Conservation (phyloP, 2,888 invertebrate genomes). For the Magallana nippona region DNA sequence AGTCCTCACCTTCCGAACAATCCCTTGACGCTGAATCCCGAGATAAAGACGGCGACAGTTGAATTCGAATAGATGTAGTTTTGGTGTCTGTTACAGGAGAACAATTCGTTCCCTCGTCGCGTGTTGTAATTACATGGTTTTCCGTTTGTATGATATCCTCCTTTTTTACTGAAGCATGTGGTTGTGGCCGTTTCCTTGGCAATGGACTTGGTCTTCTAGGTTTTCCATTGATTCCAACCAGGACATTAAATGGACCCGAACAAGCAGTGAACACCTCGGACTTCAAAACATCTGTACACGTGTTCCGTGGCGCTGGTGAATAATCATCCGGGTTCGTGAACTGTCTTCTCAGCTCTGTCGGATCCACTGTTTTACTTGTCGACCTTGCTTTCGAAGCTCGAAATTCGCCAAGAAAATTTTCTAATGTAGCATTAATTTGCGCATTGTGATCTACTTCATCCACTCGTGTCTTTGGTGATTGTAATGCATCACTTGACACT, state of each 20-base stretch:
- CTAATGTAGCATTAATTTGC: slow-evolving; percentile 49
- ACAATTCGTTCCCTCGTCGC: neutral
- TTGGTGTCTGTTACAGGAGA: slow-evolving; percentile 2
- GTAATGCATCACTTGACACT: slow-evolving; percentile 52
- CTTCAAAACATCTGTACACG: slow-evolving; percentile 47
- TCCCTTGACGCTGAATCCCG: slow-evolving; percentile 16
- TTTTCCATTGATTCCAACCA: slow-evolving; percentile 49
- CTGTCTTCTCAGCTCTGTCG: slow-evolving; percentile 28
- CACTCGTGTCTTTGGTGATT: neutral
- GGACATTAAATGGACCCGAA: slow-evolving; percentile 50
- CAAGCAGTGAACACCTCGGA: slow-evolving; percentile 50
- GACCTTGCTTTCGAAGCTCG: slow-evolving; percentile 40
- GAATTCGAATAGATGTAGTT: slow-evolving; percentile 15
- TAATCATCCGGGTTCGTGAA: slow-evolving; percentile 32
- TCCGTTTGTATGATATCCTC: neutral
- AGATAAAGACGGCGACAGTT: neutral
- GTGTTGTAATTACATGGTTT: neutral
- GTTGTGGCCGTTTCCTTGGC: slow-evolving; percentile 25
- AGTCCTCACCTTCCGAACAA: slow-evolving; percentile 44
- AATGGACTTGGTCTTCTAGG: slow-evolving; percentile 5
- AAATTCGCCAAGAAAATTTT: slow-evolving; percentile 49
- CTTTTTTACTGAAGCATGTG: neutral
- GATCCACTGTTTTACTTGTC: slow-evolving; percentile 8
- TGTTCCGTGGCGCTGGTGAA: slow-evolving; percentile 40
- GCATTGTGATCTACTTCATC: slow-evolving; percentile 34